Base-by-base conservation (phyloP, 2,888 invertebrate species). In the Abrostola tripartita region DNA sequence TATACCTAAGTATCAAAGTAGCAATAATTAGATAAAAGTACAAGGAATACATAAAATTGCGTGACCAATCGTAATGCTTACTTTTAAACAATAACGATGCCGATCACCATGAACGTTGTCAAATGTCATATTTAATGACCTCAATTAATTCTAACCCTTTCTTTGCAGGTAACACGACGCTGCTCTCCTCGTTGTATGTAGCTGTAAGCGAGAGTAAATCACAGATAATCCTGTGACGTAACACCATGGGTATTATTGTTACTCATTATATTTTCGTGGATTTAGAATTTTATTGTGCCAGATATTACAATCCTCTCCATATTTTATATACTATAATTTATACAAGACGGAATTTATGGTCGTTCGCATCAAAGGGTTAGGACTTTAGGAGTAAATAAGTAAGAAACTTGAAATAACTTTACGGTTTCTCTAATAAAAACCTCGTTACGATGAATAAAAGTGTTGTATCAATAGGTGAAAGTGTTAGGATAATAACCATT, bases 171-270 rank as follows among this genome's bases (percentile, higher is more conserved):
- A 79, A 77, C 57, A 47, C 24, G 49, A 70, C 52, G 70, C 62
- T 71, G 60, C 41, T 53, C 37, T 68, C 68, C 58, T 56, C 66
- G 67, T 67, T 70, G 54, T 60, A 78, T 70, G 54, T 60, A 78
- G 74, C 74, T 61, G 74, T 64, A 36, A 65, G 61, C 54, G 74
- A 68, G 69, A 79, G 85, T 90, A 90, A 90, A 91, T 91, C 89
- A 89, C 72, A 58, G 50, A 53, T 90, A 88, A 89, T 83, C 86
- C 83, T 67, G 71, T 71, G 66, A 83, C 57, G 62, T 81, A 62
- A 75, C 52, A 84, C 84, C 82, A 60, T 71, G 56, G 71, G 42
- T 24, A 42, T 6, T 35, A 58, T 58, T 58, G 54, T 38, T n/a
- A 64, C 57, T 69, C 52, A 69, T 63, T 62, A 70, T 77, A 78